phyloP scores from a whole-genome alignment of 2,888 invertebrate species.

The Anthoptus insignis region DNA sequence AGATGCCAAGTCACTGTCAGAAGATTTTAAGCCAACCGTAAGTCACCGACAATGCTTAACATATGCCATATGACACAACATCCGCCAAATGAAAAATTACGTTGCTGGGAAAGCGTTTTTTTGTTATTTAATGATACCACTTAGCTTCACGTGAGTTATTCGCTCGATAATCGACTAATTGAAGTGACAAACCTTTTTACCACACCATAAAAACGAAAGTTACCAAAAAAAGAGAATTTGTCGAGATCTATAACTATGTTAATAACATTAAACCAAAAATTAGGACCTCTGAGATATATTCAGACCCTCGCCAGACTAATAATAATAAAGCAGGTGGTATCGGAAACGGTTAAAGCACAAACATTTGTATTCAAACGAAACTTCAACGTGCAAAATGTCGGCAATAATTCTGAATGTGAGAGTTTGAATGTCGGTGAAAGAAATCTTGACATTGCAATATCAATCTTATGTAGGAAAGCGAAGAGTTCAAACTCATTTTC shows the following conservation, averaged over 20 bases:
- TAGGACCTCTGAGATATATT: constrained; percentile 19
- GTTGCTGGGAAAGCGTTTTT: too few species aligned
- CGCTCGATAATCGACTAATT: too few species aligned
- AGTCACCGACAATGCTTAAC: too few species aligned
- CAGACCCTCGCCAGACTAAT: constrained; percentile 22
- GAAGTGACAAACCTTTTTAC: too few species aligned
- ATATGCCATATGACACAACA: too few species aligned
- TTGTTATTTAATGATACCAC: too few species aligned
- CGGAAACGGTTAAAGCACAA: constrained; percentile 44
- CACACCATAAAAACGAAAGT: not conserved
- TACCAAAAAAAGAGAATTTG: too few species aligned
- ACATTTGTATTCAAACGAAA: constrained; percentile 47
- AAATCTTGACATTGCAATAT: not conserved
- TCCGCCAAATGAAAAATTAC: too few species aligned
- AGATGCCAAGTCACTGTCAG: too few species aligned
- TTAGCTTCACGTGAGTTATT: too few species aligned
- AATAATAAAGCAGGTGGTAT: constrained; percentile 42
- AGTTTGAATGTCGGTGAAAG: constrained; percentile 2
- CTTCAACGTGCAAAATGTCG: constrained; percentile 39
- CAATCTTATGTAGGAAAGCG: not conserved
- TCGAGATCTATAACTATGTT: too few species aligned
- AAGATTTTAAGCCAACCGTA: too few species aligned
- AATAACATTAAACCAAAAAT: constrained; percentile 13
- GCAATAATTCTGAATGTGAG: constrained; percentile 39
- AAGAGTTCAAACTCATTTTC: constrained; percentile 7